Base-by-base conservation (phyloP, 1,140 invertebrate genomes). In the Euwallacea fornicatus region DNA sequence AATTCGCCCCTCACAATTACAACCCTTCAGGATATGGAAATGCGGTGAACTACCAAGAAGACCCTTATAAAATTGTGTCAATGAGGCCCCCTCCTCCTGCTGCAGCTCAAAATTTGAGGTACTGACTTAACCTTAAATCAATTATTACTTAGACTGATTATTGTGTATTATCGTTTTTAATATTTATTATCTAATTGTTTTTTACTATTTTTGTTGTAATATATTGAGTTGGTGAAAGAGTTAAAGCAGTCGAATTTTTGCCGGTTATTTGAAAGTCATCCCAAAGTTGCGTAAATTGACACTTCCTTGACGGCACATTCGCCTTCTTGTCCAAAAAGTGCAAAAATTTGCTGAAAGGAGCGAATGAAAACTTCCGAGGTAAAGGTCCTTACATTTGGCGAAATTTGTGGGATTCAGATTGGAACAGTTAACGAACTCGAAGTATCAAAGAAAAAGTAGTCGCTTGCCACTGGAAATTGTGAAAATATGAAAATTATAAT, bases 51-150 rank as follows among this genome's bases (percentile, higher is more conserved):
- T 56, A 43, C 41, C 8, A 59, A 8, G 54, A 58, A 16, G 66
- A 68, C 50, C 6, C 56, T 0, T 68, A 68, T 15, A 60, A 68
- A 42, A 68, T 68, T 42, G 56, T 61, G 4, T 68, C 66, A 7
- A 68, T 68, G 56, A 68, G 66, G 44, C 66, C 66, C n/a, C 66
- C 66, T 10, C 66, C 66, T 13, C 66, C 66, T 10, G 56, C 66
- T 68, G 21, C 61, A 3, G 46, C 13, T 9, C 44, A n/a, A n/a
- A 68, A 60, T 47, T 46, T 68, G 8, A 33, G 43, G 7, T 67
- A 44, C 59, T 59, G 41, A 43, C 42, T 64, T 50, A 16, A 16
- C 7, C 13, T 16, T 7, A 11, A 58, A 7, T 16, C 6, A 15
- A 11, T 58, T 58, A 16, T 42, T 61, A 6, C 7, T 42, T 42